A percentile compares a stretch with the other conserved stretches of the same genome.
Evolutionary conservation across 2,113 vertebrate species (phyloP).

Genomic region (Pelusios castaneus): DNA sequence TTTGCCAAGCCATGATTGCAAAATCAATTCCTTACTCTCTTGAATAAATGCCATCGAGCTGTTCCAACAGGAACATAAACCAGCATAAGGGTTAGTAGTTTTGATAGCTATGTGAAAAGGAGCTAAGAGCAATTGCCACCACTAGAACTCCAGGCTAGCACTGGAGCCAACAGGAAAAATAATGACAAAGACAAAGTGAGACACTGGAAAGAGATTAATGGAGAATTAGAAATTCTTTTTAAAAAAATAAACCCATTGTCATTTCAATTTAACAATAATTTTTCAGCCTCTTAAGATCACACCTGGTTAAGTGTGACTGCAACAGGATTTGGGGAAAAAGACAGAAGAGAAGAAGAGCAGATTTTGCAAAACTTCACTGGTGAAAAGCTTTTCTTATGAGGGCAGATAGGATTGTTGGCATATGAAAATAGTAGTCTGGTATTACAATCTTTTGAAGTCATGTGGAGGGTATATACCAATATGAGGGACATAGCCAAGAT

Average conservation of each 20-base stretch:
- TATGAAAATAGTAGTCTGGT: neutral
- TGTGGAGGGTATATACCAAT: neutral
- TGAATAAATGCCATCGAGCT: constrained; percentile 2
- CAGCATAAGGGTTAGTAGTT: neutral
- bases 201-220: constrained; percentile 48
- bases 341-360: neutral
- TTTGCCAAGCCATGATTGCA: constrained; percentile 52
- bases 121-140: neutral
- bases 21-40: constrained; percentile 26
- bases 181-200: constrained; percentile 13
- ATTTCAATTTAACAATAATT: constrained; percentile 49
- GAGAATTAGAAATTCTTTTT: neutral
- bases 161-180: constrained; percentile 41
- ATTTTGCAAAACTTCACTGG: neutral
- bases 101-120: neutral
- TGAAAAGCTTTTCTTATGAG: neutral
- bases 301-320: neutral
- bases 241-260: neutral
- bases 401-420: neutral
- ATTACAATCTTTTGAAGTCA: neutral
- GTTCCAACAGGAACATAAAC: constrained; percentile 20
- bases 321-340: neutral
- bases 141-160: neutral
- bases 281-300: constrained; percentile 24
- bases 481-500: neutral